These are phyloP conservation scores for Sminthurinus aureus DNA, from an alignment of 2,888 invertebrate species.

Conservation along the genomic window DNA sequence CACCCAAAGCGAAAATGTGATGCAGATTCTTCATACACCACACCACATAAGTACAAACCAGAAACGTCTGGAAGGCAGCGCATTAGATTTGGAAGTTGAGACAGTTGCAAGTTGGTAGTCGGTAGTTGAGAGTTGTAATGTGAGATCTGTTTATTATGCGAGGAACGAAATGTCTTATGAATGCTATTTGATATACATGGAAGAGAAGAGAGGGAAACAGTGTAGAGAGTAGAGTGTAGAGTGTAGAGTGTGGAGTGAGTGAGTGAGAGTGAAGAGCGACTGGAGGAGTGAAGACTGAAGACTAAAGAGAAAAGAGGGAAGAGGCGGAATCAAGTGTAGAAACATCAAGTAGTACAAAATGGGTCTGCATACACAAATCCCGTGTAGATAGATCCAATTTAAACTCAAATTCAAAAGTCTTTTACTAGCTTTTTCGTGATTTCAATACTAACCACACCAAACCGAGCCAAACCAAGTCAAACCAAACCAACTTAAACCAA, in stretches of 20 bases:
- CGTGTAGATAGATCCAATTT: conserved; percentile 56
- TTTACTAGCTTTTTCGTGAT: conserved; percentile 57
- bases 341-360: conserved; percentile 50
- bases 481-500: too few relatives aligned
- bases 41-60: too few relatives aligned
- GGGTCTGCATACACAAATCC: conserved; percentile 53
- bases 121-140: conserved; percentile 47
- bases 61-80: background rate
- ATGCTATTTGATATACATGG: conserved; percentile 52
- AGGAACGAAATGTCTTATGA: conserved; percentile 53
- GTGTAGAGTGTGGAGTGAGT: conserved; percentile 34
- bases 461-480: too few relatives aligned
- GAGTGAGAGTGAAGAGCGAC: conserved; percentile 13
- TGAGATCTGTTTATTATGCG: conserved; percentile 57
- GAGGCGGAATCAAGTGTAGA: conserved; percentile 49
- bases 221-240: background rate
- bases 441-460: conserved; percentile 50
- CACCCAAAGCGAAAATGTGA: too few relatives aligned
- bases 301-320: conserved; percentile 26
- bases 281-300: conserved; percentile 15
- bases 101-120: conserved; percentile 14
- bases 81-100: background rate
- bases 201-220: conserved; percentile 22
- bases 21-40: too few relatives aligned
- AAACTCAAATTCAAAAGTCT: conserved; percentile 59